Percentiles rank a stretch among this genome's conserved stretches.
phyloP scores from a whole-genome alignment of 2,113 vertebrate genomes.

The Raphicerus campestris region DNA sequence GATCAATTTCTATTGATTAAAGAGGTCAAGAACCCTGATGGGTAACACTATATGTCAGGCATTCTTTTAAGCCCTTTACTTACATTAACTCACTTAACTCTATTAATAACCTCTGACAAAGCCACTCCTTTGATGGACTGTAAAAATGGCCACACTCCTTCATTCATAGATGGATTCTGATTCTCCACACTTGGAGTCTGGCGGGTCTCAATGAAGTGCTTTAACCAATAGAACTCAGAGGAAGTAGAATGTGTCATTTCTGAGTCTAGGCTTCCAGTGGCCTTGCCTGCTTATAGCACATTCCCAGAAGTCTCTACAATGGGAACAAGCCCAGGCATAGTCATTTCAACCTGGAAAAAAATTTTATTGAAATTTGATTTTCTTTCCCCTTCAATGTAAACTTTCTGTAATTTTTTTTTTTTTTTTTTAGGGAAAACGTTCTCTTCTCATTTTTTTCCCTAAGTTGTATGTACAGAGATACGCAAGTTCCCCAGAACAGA shows the following conservation, averaged over 20 bases:
- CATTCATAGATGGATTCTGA: background rate
- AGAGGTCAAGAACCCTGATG: background rate
- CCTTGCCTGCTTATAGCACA: background rate
- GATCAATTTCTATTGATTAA: background rate
- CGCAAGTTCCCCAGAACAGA: background rate
- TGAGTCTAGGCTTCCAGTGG: background rate
- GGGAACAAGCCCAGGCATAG: background rate
- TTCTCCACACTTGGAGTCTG: background rate
- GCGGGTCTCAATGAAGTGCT: background rate
- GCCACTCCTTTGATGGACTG: background rate
- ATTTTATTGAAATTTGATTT: background rate
- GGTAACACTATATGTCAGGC: background rate
- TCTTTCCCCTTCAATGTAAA: background rate
- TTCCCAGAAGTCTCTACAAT: background rate
- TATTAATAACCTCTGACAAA: background rate
- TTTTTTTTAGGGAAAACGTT: background rate
- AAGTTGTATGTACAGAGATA: background rate
- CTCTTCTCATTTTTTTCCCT: background rate
- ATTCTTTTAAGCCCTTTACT: background rate
- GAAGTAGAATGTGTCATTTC: background rate
- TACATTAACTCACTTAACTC: background rate
- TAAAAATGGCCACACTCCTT: background rate
- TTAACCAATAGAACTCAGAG: rapidly evolving
- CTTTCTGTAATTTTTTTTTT: background rate
- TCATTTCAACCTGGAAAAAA: background rate